Conservation (phyloP, 2,888 invertebrate species). For the Therioaphis trifolii region DNA sequence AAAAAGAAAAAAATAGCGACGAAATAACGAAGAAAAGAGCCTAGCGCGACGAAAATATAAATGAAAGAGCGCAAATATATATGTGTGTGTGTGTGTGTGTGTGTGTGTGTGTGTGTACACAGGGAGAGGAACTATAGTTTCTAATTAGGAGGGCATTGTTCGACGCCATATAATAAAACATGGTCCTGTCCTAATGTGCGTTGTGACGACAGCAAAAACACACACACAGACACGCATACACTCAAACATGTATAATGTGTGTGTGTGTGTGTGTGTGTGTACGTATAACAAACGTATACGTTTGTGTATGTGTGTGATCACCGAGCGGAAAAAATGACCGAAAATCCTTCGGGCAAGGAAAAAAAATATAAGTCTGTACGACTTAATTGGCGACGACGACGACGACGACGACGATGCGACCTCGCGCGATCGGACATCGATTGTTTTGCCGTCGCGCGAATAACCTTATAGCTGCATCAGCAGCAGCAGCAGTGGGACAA, state of each 20-base stretch:
- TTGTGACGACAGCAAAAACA: not conserved
- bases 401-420: not conserved
- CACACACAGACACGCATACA: not conserved
- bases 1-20: too few species aligned
- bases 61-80: not conserved
- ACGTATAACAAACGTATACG: too few species aligned
- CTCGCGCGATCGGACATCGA: conserved; percentile 37
- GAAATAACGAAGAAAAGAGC: too few species aligned
- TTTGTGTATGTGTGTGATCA: not conserved
- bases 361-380: not conserved
- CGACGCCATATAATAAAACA: conserved; percentile 2
- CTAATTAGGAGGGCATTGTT: conserved; percentile 46
- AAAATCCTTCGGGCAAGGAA: conserved; percentile 31
- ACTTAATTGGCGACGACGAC: not conserved
- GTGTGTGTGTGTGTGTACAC: too few species aligned
- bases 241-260: not conserved
- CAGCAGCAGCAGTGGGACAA: not conserved
- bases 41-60: not conserved
- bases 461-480: not conserved
- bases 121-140: not conserved
- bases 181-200: not conserved
- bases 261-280: not conserved
- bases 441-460: not conserved
- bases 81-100: not conserved
- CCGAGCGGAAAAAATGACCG: conserved; percentile 5